These are phyloP conservation scores for Nixonia krombeini DNA, from an alignment of 1,140 invertebrate genomes.

Conservation along the genomic window DNA sequence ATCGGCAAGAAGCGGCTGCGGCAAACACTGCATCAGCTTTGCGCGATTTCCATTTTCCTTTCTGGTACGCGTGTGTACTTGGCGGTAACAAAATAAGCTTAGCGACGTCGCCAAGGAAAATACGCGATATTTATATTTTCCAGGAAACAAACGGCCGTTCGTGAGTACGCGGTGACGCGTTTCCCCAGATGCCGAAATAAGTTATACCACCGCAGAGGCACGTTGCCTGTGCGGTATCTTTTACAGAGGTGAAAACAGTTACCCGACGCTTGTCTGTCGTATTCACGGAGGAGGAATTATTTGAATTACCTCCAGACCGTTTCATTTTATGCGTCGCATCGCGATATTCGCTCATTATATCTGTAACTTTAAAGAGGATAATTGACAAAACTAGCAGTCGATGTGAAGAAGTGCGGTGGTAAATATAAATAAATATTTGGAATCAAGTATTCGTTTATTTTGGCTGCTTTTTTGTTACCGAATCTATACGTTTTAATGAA, in stretches of 20 bases:
- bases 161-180: conserved; percentile 11
- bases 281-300: conserved; percentile 4
- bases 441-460: too few species aligned
- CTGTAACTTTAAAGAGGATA: not conserved
- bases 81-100: conserved; percentile 8
- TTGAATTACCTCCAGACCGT: conserved; percentile 7
- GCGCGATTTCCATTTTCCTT: conserved; percentile 2
- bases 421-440: too few species aligned
- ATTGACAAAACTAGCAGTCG: not conserved
- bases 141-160: conserved; percentile 1
- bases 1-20: too few species aligned
- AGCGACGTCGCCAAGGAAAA: not conserved
- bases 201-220: conserved; percentile 10
- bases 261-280: conserved; percentile 2
- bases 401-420: not conserved
- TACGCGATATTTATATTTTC: conserved; percentile 14
- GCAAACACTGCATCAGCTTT: not conserved
- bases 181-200: conserved; percentile 13
- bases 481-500: too few species aligned
- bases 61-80: not conserved
- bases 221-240: conserved; percentile 1
- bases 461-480: too few species aligned
- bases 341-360: not conserved
- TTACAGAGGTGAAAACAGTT: conserved; percentile 12
- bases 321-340: conserved; percentile 3